phyloP scores from a whole-genome alignment of 2,888 invertebrate genomes.

The Andricus curvator region DNA sequence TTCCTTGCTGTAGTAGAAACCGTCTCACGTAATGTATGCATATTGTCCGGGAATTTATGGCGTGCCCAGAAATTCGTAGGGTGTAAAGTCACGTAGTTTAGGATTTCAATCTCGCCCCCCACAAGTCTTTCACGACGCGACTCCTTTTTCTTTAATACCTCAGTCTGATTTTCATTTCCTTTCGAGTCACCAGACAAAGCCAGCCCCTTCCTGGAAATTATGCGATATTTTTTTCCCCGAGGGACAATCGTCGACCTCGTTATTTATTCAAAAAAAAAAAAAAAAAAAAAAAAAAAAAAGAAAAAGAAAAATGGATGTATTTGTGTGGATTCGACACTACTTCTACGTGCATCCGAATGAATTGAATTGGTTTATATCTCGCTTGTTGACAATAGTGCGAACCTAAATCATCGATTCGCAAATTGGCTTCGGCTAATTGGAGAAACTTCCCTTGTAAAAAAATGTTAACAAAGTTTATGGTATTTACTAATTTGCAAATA shows the following conservation, averaged over 20 bases:
- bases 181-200: not conserved
- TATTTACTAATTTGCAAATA: no score
- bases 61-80: conserved; percentile 50
- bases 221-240: not conserved
- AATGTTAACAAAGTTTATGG: no score
- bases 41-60: conserved; percentile 60
- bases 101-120: conserved; percentile 48
- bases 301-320: not conserved
- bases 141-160: conserved; percentile 25
- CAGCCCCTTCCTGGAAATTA: not conserved
- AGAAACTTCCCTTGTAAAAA: no score
- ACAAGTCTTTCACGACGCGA: not conserved
- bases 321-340: not conserved
- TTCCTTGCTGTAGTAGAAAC: conserved; percentile 19
- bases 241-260: not conserved
- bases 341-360: not conserved
- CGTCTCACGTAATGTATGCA: conserved; percentile 55
- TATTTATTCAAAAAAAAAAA: not conserved
- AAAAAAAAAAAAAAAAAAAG: no score
- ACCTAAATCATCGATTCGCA: not conserved
- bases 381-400: not conserved
- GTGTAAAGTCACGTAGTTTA: conserved; percentile 51
- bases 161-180: conserved; percentile 29
- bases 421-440: no score
- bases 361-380: not conserved